phyloP scores from a whole-genome alignment of 2,888 invertebrate species.

The Oligia latruncula region DNA sequence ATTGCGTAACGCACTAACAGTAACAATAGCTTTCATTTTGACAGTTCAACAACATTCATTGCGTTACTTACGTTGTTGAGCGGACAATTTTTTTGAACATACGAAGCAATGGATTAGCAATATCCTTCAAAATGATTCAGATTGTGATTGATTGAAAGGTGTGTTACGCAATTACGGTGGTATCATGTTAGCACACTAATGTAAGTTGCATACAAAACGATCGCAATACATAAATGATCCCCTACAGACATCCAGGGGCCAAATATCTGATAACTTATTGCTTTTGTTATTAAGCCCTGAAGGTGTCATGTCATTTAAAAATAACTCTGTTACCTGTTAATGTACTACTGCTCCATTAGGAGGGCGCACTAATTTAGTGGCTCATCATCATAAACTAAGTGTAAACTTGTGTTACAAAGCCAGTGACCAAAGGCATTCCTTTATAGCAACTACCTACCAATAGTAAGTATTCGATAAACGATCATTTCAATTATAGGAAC shows the following conservation, averaged over 20 bases:
- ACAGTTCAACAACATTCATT: background rate
- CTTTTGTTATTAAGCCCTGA: conserved; percentile 15
- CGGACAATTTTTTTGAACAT: background rate
- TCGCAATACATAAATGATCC: background rate
- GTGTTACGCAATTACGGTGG: background rate
- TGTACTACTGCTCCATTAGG: conserved; percentile 5
- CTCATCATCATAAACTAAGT: background rate
- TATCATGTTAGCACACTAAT: background rate
- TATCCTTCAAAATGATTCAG: background rate
- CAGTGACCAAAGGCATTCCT: background rate
- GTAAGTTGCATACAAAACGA: background rate
- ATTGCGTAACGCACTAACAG: no score
- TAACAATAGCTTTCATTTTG: no score
- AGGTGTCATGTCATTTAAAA: conserved; percentile 16
- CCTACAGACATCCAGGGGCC: background rate
- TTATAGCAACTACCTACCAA: background rate
- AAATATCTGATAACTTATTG: conserved; percentile 21
- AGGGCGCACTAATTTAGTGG: background rate
- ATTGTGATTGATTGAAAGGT: background rate
- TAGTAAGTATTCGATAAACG: background rate
- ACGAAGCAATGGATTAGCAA: background rate
- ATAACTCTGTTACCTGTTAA: conserved; percentile 23
- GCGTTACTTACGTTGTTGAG: background rate
- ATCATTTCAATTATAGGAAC: conserved; percentile 1
- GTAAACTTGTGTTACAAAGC: background rate